These are phyloP conservation scores for Molothrus ater DNA, from an alignment of 2,797 vertebrate genomes.

Conservation along the genomic window DNA sequence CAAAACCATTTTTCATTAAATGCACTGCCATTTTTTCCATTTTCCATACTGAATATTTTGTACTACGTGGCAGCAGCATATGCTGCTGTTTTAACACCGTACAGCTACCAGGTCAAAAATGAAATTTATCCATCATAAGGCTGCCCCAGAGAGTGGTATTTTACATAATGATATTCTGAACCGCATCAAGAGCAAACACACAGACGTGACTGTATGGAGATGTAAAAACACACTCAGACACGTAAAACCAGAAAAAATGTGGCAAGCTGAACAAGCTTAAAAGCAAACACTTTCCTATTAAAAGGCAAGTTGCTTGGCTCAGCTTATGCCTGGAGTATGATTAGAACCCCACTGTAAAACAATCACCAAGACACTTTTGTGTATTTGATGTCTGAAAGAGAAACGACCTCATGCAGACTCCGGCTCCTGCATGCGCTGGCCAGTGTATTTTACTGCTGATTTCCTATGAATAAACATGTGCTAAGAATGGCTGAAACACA, in stretches of 20 bases:
- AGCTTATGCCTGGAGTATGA: constrained; percentile 52
- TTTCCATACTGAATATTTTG: neutral
- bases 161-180: constrained; percentile 45
- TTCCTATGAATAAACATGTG: constrained; percentile 75
- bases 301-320: constrained; percentile 60
- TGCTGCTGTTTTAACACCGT: neutral
- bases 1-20: constrained; percentile 40
- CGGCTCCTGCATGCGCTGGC: neutral
- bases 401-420: constrained; percentile 67
- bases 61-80: neutral
- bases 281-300: constrained; percentile 66
- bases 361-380: constrained; percentile 61
- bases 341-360: constrained; percentile 75
- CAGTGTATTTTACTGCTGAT: constrained; percentile 67
- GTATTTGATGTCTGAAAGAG: constrained; percentile 64
- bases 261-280: constrained; percentile 60
- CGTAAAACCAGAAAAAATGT: constrained; percentile 17
- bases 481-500: constrained; percentile 55
- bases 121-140: constrained; percentile 53
- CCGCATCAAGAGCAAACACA: neutral
- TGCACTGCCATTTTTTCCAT: constrained; percentile 15
- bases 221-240: neutral
- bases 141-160: constrained; percentile 31
- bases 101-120: constrained; percentile 29
- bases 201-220: neutral